Percentiles rank a stretch among this genome's conserved stretches.
These are phyloP conservation scores for Furnarius figulus DNA, from an alignment of 2,113 vertebrate species.

Conservation along the genomic window DNA sequence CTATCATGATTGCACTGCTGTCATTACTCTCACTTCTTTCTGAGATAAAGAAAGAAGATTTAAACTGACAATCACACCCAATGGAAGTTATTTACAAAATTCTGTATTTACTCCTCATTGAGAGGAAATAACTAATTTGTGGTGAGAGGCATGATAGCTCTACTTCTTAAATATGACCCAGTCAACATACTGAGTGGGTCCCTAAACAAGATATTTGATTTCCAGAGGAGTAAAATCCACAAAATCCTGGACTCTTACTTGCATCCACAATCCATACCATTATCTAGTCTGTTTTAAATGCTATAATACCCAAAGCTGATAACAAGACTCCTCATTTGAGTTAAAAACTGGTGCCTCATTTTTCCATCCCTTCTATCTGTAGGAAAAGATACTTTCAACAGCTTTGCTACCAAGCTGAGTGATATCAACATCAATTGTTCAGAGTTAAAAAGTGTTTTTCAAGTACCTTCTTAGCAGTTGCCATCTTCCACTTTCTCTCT, in stretches of 20 bases:
- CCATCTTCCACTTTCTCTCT: conserved; percentile 96
- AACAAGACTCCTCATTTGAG: neutral
- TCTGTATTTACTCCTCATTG: neutral
- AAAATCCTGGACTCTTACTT: neutral
- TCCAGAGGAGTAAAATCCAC: neutral
- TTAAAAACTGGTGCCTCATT: neutral
- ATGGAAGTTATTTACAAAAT: neutral
- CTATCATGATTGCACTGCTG: neutral
- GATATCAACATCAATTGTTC: neutral
- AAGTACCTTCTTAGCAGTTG: conserved; percentile 92
- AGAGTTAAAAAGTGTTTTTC: neutral
- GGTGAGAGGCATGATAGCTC: neutral
- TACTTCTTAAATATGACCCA: neutral
- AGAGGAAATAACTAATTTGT: neutral
- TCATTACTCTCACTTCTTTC: neutral
- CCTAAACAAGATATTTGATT: neutral
- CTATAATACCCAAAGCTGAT: neutral
- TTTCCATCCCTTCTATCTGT: neutral
- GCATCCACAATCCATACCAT: neutral
- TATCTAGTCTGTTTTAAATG: neutral
- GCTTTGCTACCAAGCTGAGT: neutral
- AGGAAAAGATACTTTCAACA: neutral
- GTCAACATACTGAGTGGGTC: neutral
- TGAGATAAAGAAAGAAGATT: neutral
- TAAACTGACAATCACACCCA: neutral